Percentiles rank a stretch among this genome's conserved stretches.
Evolutionary conservation across 1,140 invertebrate genomes (phyloP).

Genomic region (Sipha flava): DNA sequence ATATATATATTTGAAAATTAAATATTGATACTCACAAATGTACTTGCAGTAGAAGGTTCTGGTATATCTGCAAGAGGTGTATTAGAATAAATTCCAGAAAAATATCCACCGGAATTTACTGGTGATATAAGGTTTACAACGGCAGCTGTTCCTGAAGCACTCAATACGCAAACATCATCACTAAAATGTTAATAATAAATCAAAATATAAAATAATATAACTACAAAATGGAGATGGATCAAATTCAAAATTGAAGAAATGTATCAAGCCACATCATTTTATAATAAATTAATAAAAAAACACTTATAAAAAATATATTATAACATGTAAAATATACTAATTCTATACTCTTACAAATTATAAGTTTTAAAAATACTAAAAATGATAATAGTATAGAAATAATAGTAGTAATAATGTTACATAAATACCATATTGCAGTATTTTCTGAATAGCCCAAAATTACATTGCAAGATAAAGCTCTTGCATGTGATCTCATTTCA

Average conservation of each 20-base stretch:
- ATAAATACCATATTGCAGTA: slow-evolving; percentile 76
- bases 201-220: not conserved
- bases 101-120: not conserved
- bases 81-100: slow-evolving; percentile 8
- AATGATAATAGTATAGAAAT: too few species aligned
- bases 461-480: slow-evolving; percentile 84
- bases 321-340: too few species aligned
- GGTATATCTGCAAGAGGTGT: not conserved
- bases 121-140: slow-evolving; percentile 37
- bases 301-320: too few species aligned
- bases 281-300: not conserved
- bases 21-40: not conserved
- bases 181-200: slow-evolving; percentile 46
- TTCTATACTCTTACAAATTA: too few species aligned
- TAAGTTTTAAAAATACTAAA: too few species aligned
- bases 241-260: too few species aligned
- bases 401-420: too few species aligned
- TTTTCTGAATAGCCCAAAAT: slow-evolving; percentile 85
- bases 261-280: not conserved
- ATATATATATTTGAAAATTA: not conserved
- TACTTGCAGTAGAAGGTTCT: not conserved
- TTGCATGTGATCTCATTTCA: slow-evolving; percentile 84
- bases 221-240: too few species aligned
- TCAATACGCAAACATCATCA: slow-evolving; percentile 90
- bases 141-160: slow-evolving; percentile 86